Evolutionary conservation across 2,797 vertebrate species (phyloP).

Genomic region (Coreius guichenoti): DNA sequence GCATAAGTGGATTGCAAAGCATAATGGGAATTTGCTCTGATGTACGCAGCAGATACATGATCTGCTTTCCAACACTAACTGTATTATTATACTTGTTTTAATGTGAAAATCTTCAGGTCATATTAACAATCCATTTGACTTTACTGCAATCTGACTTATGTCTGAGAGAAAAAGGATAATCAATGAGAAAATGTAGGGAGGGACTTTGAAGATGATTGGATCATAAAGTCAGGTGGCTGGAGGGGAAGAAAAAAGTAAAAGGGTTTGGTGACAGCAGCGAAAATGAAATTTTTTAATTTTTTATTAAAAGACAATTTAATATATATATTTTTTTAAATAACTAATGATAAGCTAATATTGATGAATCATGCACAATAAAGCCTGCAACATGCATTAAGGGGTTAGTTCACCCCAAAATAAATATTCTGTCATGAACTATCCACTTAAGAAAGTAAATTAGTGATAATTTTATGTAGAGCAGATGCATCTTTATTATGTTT

Average conservation of each 20-base stretch:
- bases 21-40: slow-evolving; percentile 32
- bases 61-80: slow-evolving; percentile 15
- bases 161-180: not conserved
- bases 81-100: slow-evolving; percentile 25
- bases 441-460: not conserved
- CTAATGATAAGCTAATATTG: not conserved
- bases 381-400: not conserved
- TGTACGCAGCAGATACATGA: not conserved
- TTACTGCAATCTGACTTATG: not conserved
- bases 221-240: not conserved
- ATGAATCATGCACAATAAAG: not conserved
- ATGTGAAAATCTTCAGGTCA: slow-evolving; percentile 5
- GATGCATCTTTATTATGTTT: not conserved
- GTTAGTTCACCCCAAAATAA: not conserved
- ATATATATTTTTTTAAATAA: no score
- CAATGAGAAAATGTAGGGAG: not conserved
- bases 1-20: slow-evolving; percentile 33
- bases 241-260: not conserved
- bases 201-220: not conserved
- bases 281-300: not conserved
- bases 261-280: not conserved
- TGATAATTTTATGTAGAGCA: not conserved
- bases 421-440: not conserved
- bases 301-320: no score
- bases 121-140: not conserved